Conservation (phyloP, 2,113 vertebrate genomes). For the Pollimyrus isidori region DNA sequence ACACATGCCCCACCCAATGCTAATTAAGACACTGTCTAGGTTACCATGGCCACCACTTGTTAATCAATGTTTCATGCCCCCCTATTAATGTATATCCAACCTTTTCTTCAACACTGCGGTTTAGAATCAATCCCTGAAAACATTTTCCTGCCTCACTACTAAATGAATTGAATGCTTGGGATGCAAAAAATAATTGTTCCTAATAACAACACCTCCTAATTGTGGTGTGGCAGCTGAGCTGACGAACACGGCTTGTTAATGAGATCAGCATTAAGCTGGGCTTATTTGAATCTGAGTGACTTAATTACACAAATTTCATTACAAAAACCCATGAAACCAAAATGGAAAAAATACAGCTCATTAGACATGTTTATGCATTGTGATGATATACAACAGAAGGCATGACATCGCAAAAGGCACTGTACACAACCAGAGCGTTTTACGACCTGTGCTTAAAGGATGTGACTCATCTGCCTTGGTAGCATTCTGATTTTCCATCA, state of each 20-base stretch:
- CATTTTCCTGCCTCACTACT: neutral
- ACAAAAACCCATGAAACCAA: neutral
- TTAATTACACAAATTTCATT: conserved; percentile 6
- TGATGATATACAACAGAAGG: neutral
- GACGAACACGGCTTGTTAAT: conserved; percentile 29
- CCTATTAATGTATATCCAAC: neutral
- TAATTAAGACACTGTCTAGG: conserved; percentile 5
- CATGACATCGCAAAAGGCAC: neutral
- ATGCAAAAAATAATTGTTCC: conserved; percentile 10
- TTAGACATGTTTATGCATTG: neutral
- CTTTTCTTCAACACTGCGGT: neutral
- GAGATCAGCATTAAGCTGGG: conserved; percentile 28
- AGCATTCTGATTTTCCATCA: neutral
- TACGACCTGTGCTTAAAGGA: neutral
- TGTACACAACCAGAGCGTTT: neutral
- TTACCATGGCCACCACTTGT: neutral
- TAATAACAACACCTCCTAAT: conserved; percentile 18
- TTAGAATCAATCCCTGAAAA: neutral
- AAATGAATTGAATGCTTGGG: neutral
- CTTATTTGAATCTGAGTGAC: conserved; percentile 22
- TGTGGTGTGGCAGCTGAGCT: neutral
- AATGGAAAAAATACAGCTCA: neutral
- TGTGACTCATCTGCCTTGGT: neutral
- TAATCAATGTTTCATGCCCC: neutral
- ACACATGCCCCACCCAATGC: neutral